Percentiles rank a stretch among this genome's conserved stretches.
Evolutionary conservation across 2,888 invertebrate genomes (phyloP).

Genomic region (Lasius fuliginosus): DNA sequence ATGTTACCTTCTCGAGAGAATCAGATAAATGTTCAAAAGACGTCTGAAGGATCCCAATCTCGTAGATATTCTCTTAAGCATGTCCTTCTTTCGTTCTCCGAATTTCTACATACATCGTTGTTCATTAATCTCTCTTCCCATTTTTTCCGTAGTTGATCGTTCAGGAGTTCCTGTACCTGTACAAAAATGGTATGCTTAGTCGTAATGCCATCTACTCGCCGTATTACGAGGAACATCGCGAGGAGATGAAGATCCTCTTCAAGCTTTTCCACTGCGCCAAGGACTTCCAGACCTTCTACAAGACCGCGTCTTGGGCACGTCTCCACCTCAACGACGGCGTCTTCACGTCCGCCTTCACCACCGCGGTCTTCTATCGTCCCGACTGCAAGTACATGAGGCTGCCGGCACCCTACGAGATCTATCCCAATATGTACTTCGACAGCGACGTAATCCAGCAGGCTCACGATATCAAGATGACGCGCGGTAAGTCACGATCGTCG

Average conservation of each 20-base stretch:
- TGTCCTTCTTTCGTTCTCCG: neutral
- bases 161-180: constrained; percentile 78
- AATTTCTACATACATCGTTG: neutral
- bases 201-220: constrained; percentile 89
- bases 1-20: neutral
- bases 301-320: constrained; percentile 91
- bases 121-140: neutral
- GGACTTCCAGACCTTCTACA: constrained; percentile 91
- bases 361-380: constrained; percentile 89
- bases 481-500: constrained; percentile 71
- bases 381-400: constrained; percentile 90
- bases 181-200: constrained; percentile 87
- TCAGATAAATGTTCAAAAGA: neutral
- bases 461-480: constrained; percentile 88
- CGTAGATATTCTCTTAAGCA: neutral
- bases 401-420: constrained; percentile 92
- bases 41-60: neutral
- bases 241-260: constrained; percentile 90
- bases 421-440: constrained; percentile 91
- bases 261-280: constrained; percentile 91
- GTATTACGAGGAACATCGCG: constrained; percentile 88
- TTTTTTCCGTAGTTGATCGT: constrained; percentile 78
- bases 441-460: constrained; percentile 89
- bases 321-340: constrained; percentile 90
- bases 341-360: constrained; percentile 89